Base-by-base conservation (phyloP, 2,797 vertebrate genomes). In the Enteromius paludinosus region DNA sequence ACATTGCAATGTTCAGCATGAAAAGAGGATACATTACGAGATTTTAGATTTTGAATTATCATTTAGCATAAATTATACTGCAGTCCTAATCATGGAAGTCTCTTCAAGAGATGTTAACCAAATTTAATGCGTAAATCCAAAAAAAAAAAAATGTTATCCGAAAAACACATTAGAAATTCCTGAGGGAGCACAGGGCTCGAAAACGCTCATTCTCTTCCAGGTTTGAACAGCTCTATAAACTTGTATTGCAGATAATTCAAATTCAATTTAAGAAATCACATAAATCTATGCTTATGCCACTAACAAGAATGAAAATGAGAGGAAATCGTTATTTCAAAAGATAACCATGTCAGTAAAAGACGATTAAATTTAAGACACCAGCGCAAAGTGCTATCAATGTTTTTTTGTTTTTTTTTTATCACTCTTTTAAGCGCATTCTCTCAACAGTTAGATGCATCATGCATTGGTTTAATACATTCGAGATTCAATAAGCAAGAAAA, bases 311-410 rank as follows among this genome's bases (percentile, higher is more conserved):
- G 49, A 23, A 49, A 73, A 64, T 33, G 18, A 18, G 33, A 78
- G 45, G 30, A 84, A 66, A 59, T 61, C 17, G 2, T 62, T 25
- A 47, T 82, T 85, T 83, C 43, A 76, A 59, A 33, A 72, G 77
- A 75, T 20, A 65, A 84, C 59, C 33, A 64, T 77, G 81, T 56
- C 77, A 86, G 70, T 69, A 74, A 83, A 35, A 72, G 35, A 49
- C 28, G 28, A 49, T 15, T 45, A 33, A 68, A 74, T 70, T 71
- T 20, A 84, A 83, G 64, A 85, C 35, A 49, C 61, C 43, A 84
- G 76, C 76, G 68, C 18, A 12, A 54, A 77, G 71, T 79, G 68
- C 73, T 83, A 66, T 72, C 73, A 69, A 66, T 20, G 78, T 74
- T 84, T 84, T 82, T 68, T 12, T 2, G 9, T 11, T 12, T 56